Evolutionary conservation across 2,888 invertebrate species (phyloP), one percentile per base, ranked within the genome.

Genomic region (Fragum sueziense): DNA sequence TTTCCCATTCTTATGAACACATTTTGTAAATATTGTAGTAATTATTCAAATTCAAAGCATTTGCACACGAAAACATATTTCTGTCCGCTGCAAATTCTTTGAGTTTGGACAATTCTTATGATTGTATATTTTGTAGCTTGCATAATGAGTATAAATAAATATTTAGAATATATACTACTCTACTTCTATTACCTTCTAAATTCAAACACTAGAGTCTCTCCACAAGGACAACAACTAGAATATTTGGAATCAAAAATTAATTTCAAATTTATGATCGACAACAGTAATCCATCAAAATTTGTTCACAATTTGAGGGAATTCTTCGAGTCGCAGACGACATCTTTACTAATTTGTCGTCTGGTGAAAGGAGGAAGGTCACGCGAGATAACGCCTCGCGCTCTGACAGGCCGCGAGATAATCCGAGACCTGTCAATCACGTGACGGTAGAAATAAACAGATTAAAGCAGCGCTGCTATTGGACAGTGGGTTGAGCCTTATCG

Each of bases 361-460:
- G 52, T 51, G 57, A 47, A 51, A 54, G 34, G 22, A 33, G 41
- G 37, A 65, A 41, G 61, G 70, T 37, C 47, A 47, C 61, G 59
- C 70, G 70, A 62, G 54, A 77, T 70, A 47, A 74, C 65, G 74
- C 52, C 71, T 74, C 80, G 77, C 77, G 74, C 80, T 74, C 54
- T 80, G 77, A 80, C 74, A 74, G 80, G 80, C 70, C 71, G 37
- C 69, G 71, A 29, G 61, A 57, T 67, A 71, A 74, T 71, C 69
- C 54, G 34, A 51, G 67, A 68, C 33, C 62, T 77, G 80, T 77
- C 80, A 80, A 80, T 80, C 80, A 77, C 65, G 41, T 25, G 25
- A 37, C 20, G 3, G 14, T 34, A 41, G 37, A 33, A 37, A 65
- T 25, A 65, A 22, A 65, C 65, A 7, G 65, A 22, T 9, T 14